Evolutionary conservation across 2,888 invertebrate genomes (phyloP), one percentile per base, ranked within the genome.

Genomic region (Thecophora atra): DNA sequence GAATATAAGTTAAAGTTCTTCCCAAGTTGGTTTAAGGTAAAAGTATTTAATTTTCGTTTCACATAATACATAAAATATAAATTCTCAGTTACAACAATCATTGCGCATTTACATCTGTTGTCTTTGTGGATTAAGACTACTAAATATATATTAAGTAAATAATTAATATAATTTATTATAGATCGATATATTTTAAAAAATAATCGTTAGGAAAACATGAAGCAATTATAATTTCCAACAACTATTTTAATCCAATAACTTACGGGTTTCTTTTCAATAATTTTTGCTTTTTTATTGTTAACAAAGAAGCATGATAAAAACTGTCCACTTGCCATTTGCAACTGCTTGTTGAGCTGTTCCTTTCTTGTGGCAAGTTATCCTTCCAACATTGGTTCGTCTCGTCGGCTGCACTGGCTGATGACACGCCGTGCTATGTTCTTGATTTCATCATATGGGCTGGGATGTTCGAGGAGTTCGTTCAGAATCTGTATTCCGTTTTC

Each of bases 401-500:
- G 81, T 69, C 78, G 72, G 70, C 82, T 79, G 74, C 94, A 94
- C 85, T 93, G 92, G 76, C 89, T 86, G 72, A 93, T 89, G 1
- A 94, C 94, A 75, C 89, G 86, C 63, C 86, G 84, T 0, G 94
- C 94, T 69, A 94, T 89, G 63, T 89, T 88, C 84, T 92, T 93
- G 76, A 94, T 93, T 74, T 89, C 86, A 8, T 86, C 83, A 81
- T 93, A 92, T 0, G 93, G 91, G 73, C 87, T 86, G 24, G 90
- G 89, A 82, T 92, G 90, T 13, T 85, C 82, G 19, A 93, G 86
- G 67, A 95, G 85, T 75, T 91, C 90, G 73, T 90, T 88, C 56
- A 98, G 88, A 74, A 96, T 88, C 54, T 88, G 88, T 67, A 96
- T 84, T 0, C 98, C 98, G 47, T 94, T 93, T 87, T 98, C 98